Base-by-base conservation (phyloP, 2,797 vertebrate species). In the Onychomys torridus region DNA sequence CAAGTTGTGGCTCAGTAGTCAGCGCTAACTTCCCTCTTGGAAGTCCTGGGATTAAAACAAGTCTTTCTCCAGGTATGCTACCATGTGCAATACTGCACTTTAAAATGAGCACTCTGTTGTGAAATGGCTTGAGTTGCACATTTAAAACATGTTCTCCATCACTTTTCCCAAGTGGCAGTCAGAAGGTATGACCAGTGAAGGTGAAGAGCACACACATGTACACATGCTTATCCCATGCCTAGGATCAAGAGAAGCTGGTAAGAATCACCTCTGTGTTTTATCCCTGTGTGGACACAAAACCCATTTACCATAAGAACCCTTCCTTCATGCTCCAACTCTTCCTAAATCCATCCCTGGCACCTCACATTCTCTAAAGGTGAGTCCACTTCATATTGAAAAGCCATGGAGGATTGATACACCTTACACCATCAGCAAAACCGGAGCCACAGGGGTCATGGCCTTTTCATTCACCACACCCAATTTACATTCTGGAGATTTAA, bases 401-500 rank as follows among this genome's bases (percentile, higher is more conserved):
- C 29, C 91, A n/a, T 0, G 37, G 61, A 91, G 9, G 43, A 89
- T 55, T 32, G 59, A 59, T 27, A 91, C 85, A 93, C 8, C 40
- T 84, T 81, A 71, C 23, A 59, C 11, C 59, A 55, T 92, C 37
- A 83, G 92, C 25, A 83, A 92, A 96, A 85, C 46, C 6, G 71
- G 32, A 89, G 43, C n/a, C 52, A 77, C 4, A 46, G 34, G 59
- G 49, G 46, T 57, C 83, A 37, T 8, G 13, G 77, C 52, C 46
- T 95, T 94, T 85, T 82, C 65, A 92, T 59, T 93, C 14, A 82
- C 6, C 43, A 57, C 9, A 78, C 29, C 85, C 65, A 76, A 23
- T 84, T 96, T 88, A 86, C 82, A 89, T 78, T 77, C 83, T 86
- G 49, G 75, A 85, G 84, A 52, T 55, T 17, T 55, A 94, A 96